phyloP scores from a whole-genome alignment of 2,888 invertebrate species.

The Congeria kusceri region DNA sequence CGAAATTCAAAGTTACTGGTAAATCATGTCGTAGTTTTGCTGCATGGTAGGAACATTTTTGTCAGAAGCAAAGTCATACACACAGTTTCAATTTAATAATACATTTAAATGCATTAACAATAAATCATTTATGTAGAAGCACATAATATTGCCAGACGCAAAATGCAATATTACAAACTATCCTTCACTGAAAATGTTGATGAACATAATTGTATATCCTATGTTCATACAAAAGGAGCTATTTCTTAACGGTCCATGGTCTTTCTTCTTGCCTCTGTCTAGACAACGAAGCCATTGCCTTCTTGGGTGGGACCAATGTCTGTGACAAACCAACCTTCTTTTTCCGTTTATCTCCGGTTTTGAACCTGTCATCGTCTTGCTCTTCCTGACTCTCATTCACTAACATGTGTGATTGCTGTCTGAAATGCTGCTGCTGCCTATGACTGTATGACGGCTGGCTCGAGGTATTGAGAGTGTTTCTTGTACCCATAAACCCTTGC shows the following conservation, averaged over 20 bases:
- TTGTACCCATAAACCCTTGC: conserved; percentile 60
- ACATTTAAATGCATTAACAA: too few relatives aligned
- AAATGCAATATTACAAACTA: too few relatives aligned
- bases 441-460: not conserved
- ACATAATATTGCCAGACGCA: too few relatives aligned
- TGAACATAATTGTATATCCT: too few relatives aligned
- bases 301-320: conserved; percentile 93
- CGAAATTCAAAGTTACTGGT: too few relatives aligned
- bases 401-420: conserved; percentile 20
- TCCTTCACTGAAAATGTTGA: too few relatives aligned
- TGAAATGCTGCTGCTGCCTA: conserved; percentile 24
- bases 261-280: conserved; percentile 77
- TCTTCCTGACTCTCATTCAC: too few relatives aligned
- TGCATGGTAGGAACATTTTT: too few relatives aligned
- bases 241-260: conserved; percentile 80
- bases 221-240: not conserved
- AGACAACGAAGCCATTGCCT: conserved; percentile 89
- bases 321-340: conserved; percentile 91
- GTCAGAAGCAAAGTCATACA: too few relatives aligned
- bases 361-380: conserved; percentile 83
- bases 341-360: conserved; percentile 87
- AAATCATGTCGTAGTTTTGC: too few relatives aligned
- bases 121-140: too few relatives aligned
- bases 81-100: too few relatives aligned
- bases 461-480: conserved; percentile 27